A percentile compares a stretch with the other conserved stretches of the same genome.
These are phyloP conservation scores for Onychorhynchus coronatus DNA, from an alignment of 2,113 vertebrate genomes.

Conservation along the genomic window DNA sequence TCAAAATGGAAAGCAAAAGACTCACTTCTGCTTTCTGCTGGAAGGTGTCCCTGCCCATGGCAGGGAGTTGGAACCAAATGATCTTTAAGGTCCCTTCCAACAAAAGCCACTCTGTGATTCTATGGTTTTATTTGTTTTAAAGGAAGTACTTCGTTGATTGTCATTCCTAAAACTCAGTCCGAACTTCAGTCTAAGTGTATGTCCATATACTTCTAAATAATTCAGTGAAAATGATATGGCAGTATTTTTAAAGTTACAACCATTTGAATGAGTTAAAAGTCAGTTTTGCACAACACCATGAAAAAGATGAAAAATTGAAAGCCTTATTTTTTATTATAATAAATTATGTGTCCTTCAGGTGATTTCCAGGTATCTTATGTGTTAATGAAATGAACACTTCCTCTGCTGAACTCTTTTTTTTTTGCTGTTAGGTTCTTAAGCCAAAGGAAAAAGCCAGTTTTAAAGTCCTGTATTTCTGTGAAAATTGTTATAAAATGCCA, in stretches of 20 bases:
- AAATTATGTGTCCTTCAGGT: background rate
- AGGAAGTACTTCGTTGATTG: background rate
- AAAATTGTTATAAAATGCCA: background rate
- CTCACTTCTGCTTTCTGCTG: background rate
- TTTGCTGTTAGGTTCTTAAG: background rate
- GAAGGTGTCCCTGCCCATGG: background rate
- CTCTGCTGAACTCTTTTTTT: background rate
- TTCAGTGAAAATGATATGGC: background rate
- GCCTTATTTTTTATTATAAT: background rate
- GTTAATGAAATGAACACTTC: background rate
- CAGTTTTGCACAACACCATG: background rate
- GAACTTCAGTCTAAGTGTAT: background rate
- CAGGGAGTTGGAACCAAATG: background rate
- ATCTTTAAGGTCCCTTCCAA: background rate
- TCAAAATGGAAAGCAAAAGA: background rate
- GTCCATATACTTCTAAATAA: background rate
- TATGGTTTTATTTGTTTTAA: background rate
- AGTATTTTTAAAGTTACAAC: background rate
- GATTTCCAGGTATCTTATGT: background rate
- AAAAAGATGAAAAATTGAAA: background rate
- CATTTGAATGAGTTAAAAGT: background rate
- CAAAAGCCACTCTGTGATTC: background rate
- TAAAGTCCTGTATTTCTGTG: background rate
- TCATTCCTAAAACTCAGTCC: background rate
- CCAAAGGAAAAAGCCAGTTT: background rate